Evolutionary conservation across 2,888 invertebrate species (phyloP).

Genomic region (Drosophila koepferae): DNA sequence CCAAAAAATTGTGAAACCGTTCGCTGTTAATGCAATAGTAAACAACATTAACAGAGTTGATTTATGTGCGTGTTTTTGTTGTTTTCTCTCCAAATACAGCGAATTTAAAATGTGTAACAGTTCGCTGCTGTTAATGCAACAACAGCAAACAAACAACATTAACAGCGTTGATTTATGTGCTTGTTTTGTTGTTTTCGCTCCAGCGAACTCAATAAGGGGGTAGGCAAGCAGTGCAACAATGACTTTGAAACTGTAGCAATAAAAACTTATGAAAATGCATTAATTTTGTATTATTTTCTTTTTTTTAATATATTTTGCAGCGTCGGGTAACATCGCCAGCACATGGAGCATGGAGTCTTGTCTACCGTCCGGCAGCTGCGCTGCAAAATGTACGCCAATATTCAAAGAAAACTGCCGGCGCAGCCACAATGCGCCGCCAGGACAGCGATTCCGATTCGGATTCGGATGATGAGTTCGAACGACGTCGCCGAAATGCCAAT

Average conservation of each 20-base stretch:
- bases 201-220: slow-evolving; percentile 11
- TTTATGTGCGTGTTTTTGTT: slow-evolving; percentile 27
- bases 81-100: background rate
- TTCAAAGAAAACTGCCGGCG: slow-evolving; percentile 74
- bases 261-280: background rate
- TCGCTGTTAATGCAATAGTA: slow-evolving; percentile 32
- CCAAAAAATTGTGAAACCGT: slow-evolving; percentile 33
- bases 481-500: slow-evolving; percentile 67
- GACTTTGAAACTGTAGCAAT: slow-evolving; percentile 20
- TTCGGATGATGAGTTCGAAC: slow-evolving; percentile 86
- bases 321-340: slow-evolving; percentile 33
- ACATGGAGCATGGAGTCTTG: slow-evolving; percentile 51
- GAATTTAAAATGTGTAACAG: slow-evolving; percentile 29
- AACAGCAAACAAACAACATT: slow-evolving; percentile 28
- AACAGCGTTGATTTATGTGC: slow-evolving; percentile 32
- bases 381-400: slow-evolving; percentile 65
- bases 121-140: slow-evolving; percentile 29
- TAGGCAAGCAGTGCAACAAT: slow-evolving; percentile 42
- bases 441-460: slow-evolving; percentile 87
- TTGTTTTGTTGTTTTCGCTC: slow-evolving; percentile 9
- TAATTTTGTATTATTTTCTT: slow-evolving; percentile 5
- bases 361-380: slow-evolving; percentile 28
- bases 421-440: slow-evolving; percentile 67
- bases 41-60: slow-evolving; percentile 31
- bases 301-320: slow-evolving; percentile 34